Evolutionary conservation across 2,113 vertebrate species (phyloP).

Genomic region (Agelaius phoeniceus): DNA sequence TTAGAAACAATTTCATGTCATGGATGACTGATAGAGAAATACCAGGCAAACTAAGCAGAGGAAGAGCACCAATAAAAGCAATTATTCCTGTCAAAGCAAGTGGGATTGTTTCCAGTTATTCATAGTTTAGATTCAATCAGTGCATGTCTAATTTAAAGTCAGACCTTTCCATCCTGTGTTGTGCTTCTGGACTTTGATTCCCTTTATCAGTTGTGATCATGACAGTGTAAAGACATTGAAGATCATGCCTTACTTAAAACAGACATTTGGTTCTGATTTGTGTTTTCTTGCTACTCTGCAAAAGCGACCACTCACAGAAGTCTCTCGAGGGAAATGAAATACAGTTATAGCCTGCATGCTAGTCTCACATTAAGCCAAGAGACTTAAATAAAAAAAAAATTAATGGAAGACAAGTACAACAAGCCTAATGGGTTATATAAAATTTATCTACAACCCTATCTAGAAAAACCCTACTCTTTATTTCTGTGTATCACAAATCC

Average conservation of each 20-base stretch:
- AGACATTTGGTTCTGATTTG: background rate
- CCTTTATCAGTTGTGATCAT: background rate
- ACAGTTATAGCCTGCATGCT: background rate
- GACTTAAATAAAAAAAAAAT: background rate
- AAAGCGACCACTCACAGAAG: constrained; percentile 1
- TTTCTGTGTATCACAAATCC: background rate
- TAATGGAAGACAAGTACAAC: background rate
- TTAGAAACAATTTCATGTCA: background rate
- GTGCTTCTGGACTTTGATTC: background rate
- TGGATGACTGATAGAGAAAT: background rate
- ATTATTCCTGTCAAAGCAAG: constrained; percentile 26
- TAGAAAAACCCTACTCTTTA: background rate
- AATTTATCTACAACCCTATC: background rate
- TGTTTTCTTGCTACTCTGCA: background rate
- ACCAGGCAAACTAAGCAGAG: background rate
- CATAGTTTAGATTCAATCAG: background rate
- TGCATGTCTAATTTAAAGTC: background rate
- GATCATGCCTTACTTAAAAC: background rate
- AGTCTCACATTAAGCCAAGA: background rate
- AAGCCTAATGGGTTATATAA: background rate
- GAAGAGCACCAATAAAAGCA: background rate
- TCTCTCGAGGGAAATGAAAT: background rate
- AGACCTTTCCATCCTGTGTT: background rate
- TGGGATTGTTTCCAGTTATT: constrained; percentile 17
- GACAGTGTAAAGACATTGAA: background rate